phyloP scores from a whole-genome alignment of 37 sponge, comb jelly and placozoan species.

The Lycopodina hypogea region DNA sequence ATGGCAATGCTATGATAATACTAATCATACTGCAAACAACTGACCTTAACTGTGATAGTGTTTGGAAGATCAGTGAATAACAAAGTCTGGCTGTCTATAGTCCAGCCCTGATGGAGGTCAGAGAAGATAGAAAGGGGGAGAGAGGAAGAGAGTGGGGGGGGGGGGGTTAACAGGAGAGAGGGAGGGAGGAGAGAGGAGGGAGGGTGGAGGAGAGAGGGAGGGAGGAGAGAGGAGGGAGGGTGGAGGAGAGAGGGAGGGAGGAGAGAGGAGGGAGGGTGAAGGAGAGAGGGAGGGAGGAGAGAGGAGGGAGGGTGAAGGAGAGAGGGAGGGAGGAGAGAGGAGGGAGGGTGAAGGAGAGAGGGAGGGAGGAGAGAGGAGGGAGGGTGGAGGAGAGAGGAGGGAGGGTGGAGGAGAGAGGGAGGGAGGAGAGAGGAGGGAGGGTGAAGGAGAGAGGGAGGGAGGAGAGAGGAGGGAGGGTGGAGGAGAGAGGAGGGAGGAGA shows the following conservation, averaged over 20 bases:
- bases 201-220: too few species aligned
- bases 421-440: too few species aligned
- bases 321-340: neutral
- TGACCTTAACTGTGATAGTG: slow-evolving; percentile 17
- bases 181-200: neutral
- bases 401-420: neutral
- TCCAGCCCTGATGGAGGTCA: slow-evolving; percentile 8
- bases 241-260: too few species aligned
- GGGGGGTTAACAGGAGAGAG: neutral
- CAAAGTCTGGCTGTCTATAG: neutral
- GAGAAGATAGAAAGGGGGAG: neutral
- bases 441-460: too few species aligned
- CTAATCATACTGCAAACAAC: neutral
- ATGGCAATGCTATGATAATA: too few species aligned
- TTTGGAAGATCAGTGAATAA: neutral
- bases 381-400: neutral
- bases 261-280: too few species aligned
- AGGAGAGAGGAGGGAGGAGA: neutral
- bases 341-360: neutral
- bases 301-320: neutral
- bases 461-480: too few species aligned
- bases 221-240: too few species aligned
- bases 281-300: too few species aligned
- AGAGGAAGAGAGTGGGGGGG: neutral
- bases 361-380: neutral